A percentile compares a stretch with the other conserved stretches of the same genome.
These are phyloP conservation scores for Hoplodrina blanda DNA, from an alignment of 2,888 invertebrate species.

Conservation along the genomic window DNA sequence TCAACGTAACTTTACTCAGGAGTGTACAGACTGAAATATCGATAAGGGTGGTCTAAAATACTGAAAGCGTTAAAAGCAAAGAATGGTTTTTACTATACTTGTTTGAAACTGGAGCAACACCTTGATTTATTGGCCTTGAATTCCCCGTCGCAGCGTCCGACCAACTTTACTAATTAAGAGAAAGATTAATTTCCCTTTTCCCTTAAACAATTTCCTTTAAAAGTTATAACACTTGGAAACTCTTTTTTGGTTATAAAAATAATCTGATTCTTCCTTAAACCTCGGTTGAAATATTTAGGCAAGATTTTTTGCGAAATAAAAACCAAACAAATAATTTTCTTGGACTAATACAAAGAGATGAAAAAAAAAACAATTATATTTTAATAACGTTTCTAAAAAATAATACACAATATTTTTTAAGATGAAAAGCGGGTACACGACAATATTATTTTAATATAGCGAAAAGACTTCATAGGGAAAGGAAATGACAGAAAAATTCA, in stretches of 20 bases:
- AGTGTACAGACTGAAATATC: slow-evolving; percentile 73
- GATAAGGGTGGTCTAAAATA: slow-evolving; percentile 76
- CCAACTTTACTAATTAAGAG: slow-evolving; percentile 89
- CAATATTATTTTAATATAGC: neutral
- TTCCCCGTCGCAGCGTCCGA: slow-evolving; percentile 79
- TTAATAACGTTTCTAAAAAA: neutral
- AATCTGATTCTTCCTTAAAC: slow-evolving; percentile 66
- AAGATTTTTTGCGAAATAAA: slow-evolving; percentile 41
- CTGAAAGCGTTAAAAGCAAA: slow-evolving; percentile 77
- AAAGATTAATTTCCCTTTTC: slow-evolving; percentile 89
- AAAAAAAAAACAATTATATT: slow-evolving; percentile 4
- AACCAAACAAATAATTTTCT: slow-evolving; percentile 29
- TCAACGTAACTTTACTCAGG: slow-evolving; percentile 47
- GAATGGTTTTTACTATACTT: slow-evolving; percentile 73
- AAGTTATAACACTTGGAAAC: slow-evolving; percentile 79
- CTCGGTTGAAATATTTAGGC: slow-evolving; percentile 34
- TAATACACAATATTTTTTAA: neutral
- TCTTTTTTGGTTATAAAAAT: slow-evolving; percentile 72
- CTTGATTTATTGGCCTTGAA: slow-evolving; percentile 89
- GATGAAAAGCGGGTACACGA: neutral
- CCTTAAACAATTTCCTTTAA: slow-evolving; percentile 86
- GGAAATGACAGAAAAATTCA: neutral
- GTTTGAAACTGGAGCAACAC: slow-evolving; percentile 81
- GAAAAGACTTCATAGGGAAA: neutral
- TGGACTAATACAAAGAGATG: neutral